phyloP scores from a whole-genome alignment of 2,113 vertebrate genomes.

The Cheirogaleus medius region DNA sequence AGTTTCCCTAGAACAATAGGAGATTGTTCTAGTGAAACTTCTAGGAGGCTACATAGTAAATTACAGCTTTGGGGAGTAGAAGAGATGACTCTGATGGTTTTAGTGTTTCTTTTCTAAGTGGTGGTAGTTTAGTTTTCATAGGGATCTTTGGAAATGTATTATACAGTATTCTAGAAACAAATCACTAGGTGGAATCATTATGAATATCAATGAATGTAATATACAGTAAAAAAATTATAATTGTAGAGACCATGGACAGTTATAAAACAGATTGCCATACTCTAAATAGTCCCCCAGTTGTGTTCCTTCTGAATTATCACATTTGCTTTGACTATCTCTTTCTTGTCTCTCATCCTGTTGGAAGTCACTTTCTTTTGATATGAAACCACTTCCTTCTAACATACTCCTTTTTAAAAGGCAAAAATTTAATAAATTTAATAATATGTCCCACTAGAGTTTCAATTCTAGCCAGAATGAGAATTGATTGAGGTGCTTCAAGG shows the following conservation, averaged over 20 bases:
- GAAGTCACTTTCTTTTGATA: background rate
- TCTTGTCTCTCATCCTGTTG: background rate
- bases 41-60: background rate
- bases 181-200: background rate
- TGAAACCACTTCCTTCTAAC: background rate
- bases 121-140: background rate
- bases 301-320: background rate
- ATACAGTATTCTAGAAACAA: background rate
- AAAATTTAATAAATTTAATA: background rate
- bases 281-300: rapidly evolving
- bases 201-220: background rate
- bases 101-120: background rate
- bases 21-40: too few species aligned
- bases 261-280: background rate
- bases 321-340: background rate
- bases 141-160: background rate
- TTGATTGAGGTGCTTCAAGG: background rate
- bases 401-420: background rate
- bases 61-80: background rate
- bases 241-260: background rate
- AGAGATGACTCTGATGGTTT: background rate
- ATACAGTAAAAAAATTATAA: background rate
- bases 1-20: background rate
- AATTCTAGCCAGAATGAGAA: background rate
- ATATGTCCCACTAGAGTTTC: background rate